Evolutionary conservation across 2,113 vertebrate species (phyloP), one percentile per base, ranked within the genome.

Genomic region (Tauraco erythrolophus): DNA sequence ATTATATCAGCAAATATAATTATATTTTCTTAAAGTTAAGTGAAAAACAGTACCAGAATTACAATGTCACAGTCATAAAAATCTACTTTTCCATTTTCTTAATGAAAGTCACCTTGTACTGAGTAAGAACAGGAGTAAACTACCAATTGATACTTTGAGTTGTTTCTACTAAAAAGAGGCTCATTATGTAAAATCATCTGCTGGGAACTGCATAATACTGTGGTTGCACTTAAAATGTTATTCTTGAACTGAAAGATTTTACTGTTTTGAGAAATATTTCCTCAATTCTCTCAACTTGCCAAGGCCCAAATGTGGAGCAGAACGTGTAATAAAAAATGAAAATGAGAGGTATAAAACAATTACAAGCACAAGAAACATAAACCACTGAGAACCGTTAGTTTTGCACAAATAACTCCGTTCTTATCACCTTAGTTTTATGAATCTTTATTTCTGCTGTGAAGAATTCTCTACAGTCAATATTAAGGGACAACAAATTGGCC

Each of bases 11-110:
- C 60, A 90, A 94, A 95, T 77, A 94, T 69, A 88, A 95, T 89
- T 87, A 88, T 88, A 91, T 97, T 88, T 95, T 90, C 88, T 86
- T 90, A 89, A 92, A 93, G 45, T 94, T 88, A 85, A 92, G 13
- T 86, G 85, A 92, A 93, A 97, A 94, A 66, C 25, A 56, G n/a
- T 88, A 71, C 19, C 46, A 91, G 83, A 80, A 94, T 70, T 86
- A 70, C 56, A 85, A 92, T 70, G 7, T 1, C 7, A 50, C 4
- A 48, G 68, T 68, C 71, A 89, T 77, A 86, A 96, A 93, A 91
- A 74, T 39, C 11, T 74, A 70, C 11, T 62, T 84, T 70, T 74
- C 45, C 10, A 37, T 92, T 94, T 90, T 93, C 39, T 64, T 92
- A 93, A 88, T 92, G 79, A 84, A 94, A 93, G 56, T 94, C 79